Evolutionary conservation across 2,888 invertebrate genomes (phyloP).

Genomic region (Leuctra nigra): DNA sequence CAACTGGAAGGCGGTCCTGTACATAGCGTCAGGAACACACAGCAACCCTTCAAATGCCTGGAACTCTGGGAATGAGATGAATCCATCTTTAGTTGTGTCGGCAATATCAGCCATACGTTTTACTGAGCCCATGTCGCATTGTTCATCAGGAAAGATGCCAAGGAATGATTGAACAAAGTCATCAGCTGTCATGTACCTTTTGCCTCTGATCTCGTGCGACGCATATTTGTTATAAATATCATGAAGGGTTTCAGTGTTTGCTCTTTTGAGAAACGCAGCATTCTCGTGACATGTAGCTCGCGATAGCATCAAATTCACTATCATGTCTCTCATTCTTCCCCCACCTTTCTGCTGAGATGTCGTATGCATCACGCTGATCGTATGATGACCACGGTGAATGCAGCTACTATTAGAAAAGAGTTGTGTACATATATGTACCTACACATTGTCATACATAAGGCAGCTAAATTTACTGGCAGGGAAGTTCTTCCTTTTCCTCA

Average conservation of each 20-base stretch:
- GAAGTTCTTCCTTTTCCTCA: no score
- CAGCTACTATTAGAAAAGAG: no score
- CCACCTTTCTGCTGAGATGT: no score
- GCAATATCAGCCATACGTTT: slow-evolving; percentile 85
- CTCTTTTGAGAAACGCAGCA: slow-evolving; percentile 82
- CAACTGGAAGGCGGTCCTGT: slow-evolving; percentile 96
- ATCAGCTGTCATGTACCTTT: slow-evolving; percentile 84
- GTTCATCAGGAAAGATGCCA: slow-evolving; percentile 72
- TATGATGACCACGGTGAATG: no score
- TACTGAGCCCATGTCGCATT: slow-evolving; percentile 75
- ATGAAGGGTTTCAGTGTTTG: slow-evolving; percentile 76
- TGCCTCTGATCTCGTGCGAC: slow-evolving; percentile 75
- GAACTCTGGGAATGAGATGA: slow-evolving; percentile 94
- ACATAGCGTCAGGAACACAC: slow-evolving; percentile 94
- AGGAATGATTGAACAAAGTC: slow-evolving; percentile 92
- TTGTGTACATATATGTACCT: no score
- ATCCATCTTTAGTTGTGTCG: slow-evolving; percentile 89
- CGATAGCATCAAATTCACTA: no score
- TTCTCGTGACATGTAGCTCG: no score
- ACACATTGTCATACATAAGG: no score
- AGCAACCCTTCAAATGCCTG: slow-evolving; percentile 96
- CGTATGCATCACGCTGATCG: no score
- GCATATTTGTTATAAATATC: slow-evolving; percentile 91
- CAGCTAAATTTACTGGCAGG: no score
- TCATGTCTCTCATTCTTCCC: no score